A percentile compares a stretch with the other conserved stretches of the same genome.
phyloP scores from a whole-genome alignment of 2,113 vertebrate species.

The Trachemys scripta region DNA sequence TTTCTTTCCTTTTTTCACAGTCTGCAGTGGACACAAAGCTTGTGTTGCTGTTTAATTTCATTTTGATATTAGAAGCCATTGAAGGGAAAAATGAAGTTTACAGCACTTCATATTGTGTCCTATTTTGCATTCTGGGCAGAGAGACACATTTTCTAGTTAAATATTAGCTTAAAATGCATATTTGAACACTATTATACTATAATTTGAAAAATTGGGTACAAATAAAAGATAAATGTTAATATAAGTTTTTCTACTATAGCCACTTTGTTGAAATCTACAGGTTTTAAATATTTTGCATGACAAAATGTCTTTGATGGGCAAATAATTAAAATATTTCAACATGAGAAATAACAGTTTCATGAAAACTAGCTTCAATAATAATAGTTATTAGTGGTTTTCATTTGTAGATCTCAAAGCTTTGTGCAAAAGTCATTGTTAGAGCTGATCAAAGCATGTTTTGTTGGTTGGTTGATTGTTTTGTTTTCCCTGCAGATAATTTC shows the following conservation, averaged over 20 bases:
- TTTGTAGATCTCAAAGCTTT: neutral
- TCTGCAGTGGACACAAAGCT: slow-evolving; percentile 55
- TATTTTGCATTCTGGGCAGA: slow-evolving; percentile 16
- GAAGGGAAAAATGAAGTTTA: slow-evolving; percentile 35
- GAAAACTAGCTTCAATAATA: neutral
- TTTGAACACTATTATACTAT: slow-evolving; percentile 14
- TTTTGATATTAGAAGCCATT: slow-evolving; percentile 20
- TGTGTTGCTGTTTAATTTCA: slow-evolving; percentile 16
- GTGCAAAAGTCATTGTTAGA: neutral
- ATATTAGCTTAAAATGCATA: neutral
- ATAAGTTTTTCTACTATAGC: neutral
- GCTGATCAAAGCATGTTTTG: neutral
- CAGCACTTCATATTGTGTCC: neutral
- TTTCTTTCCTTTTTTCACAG: slow-evolving; percentile 12
- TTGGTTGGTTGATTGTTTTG: neutral
- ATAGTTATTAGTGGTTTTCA: neutral
- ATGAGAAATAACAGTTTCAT: neutral
- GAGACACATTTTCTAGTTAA: slow-evolving; percentile 56
- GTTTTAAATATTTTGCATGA: neutral
- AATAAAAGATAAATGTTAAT: neutral
- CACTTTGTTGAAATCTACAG: neutral
- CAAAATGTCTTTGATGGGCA: neutral
- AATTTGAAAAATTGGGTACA: slow-evolving; percentile 33
- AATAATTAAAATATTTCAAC: neutral
- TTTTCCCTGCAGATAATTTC: neutral